Evolutionary conservation across 2,888 invertebrate species (phyloP).

Genomic region (Cremastinae sp.): DNA sequence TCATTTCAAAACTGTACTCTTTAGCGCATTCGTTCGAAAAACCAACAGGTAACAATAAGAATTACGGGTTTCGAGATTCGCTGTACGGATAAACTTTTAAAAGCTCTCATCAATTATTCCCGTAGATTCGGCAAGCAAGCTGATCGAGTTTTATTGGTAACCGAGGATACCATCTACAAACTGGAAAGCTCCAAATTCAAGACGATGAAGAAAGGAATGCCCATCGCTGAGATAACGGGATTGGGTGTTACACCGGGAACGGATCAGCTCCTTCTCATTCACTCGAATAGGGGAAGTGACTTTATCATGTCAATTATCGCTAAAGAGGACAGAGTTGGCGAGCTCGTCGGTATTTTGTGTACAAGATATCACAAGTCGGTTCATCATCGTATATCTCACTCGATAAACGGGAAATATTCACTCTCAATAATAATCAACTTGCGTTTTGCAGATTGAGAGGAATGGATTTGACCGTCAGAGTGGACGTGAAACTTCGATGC

Average conservation of each 20-base stretch:
- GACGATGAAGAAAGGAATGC: slow-evolving; percentile 91
- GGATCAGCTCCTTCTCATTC: slow-evolving; percentile 93
- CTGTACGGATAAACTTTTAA: no score
- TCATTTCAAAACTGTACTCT: slow-evolving; percentile 83
- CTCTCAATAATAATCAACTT: neutral
- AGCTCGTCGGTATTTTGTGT: slow-evolving; percentile 91
- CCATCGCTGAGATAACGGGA: slow-evolving; percentile 90
- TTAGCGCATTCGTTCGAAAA: slow-evolving; percentile 76
- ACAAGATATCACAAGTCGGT: slow-evolving; percentile 89
- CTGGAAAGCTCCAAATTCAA: slow-evolving; percentile 93
- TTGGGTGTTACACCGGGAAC: slow-evolving; percentile 92
- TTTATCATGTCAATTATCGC: slow-evolving; percentile 89
- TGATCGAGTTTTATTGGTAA: slow-evolving; percentile 93
- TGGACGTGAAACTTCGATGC: slow-evolving; percentile 88
- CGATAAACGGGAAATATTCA: neutral
- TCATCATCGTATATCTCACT: slow-evolving; percentile 17
- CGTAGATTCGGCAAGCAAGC: slow-evolving; percentile 87
- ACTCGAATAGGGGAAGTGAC: slow-evolving; percentile 93
- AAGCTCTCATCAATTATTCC: no score
- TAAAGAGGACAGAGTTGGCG: slow-evolving; percentile 90
- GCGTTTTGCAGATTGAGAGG: slow-evolving; percentile 84
- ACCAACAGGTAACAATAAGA: slow-evolving; percentile 73
- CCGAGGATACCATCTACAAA: slow-evolving; percentile 92
- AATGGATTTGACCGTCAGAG: slow-evolving; percentile 87
- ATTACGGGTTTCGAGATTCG: neutral